Percentiles rank a stretch among this genome's conserved stretches.
These are phyloP conservation scores for Uloborus plumipes DNA, from an alignment of 2,888 invertebrate genomes.

Conservation along the genomic window DNA sequence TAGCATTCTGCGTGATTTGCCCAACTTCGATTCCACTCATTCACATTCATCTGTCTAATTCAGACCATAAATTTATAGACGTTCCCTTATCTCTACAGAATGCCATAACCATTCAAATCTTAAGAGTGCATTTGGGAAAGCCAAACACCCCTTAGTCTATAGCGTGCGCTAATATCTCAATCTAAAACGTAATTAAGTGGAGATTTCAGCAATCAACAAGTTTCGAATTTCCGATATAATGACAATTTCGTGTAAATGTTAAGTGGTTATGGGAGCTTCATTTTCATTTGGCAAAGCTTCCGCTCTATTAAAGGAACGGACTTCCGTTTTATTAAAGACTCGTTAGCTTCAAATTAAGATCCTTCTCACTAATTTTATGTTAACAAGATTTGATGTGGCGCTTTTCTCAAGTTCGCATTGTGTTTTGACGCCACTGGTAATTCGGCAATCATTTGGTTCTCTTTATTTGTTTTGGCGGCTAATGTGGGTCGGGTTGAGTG, in stretches of 20 bases:
- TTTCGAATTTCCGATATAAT: slow-evolving; percentile 61
- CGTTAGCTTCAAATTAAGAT: slow-evolving; percentile 39
- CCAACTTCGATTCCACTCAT: no score
- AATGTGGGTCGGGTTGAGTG: no score
- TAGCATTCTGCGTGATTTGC: no score
- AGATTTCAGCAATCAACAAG: slow-evolving; percentile 52
- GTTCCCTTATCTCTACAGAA: slow-evolving; percentile 11
- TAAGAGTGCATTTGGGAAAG: slow-evolving; percentile 48
- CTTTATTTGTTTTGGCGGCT: no score
- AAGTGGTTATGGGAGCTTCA: slow-evolving; percentile 11
- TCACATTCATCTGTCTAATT: no score
- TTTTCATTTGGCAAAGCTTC: slow-evolving; percentile 8
- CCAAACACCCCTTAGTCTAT: slow-evolving; percentile 10
- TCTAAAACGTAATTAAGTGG: slow-evolving; percentile 48
- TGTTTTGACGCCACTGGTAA: no score
- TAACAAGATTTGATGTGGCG: not conserved
- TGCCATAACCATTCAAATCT: slow-evolving; percentile 50
- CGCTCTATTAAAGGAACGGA: slow-evolving; percentile 13
- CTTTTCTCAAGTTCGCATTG: no score
- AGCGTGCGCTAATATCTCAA: slow-evolving; percentile 45
- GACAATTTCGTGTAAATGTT: slow-evolving; percentile 35
- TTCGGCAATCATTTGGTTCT: no score
- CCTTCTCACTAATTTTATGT: not conserved
- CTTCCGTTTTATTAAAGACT: slow-evolving; percentile 37
- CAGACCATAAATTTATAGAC: slow-evolving; percentile 17